Evolutionary conservation across 2,113 vertebrate species (phyloP), one percentile per base, ranked within the genome.

Genomic region (Passer domesticus): DNA sequence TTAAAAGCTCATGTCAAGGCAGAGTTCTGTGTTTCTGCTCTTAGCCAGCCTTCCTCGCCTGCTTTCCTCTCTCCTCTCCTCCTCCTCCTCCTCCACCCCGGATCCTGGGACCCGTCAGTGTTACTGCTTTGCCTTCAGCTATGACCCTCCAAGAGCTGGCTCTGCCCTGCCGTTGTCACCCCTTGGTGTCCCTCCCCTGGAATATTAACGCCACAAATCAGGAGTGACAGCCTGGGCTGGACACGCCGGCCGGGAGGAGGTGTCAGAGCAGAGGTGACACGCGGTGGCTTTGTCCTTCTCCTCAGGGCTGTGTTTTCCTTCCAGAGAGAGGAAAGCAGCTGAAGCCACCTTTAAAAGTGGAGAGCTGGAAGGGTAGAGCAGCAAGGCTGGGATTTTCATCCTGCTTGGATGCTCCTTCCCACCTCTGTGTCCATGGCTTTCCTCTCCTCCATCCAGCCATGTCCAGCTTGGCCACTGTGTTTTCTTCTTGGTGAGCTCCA

Each of bases 201-300:
- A 95, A 95, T 92, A 95, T 78, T 93, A 93, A 95, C 44, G 0
- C 90, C 70, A 87, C 80, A 92, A 92, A 89, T 94, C 93, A 94
- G 43, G 15, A 18, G 49, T 6, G 92, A 90, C 78, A 37, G 82
- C 59, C 9, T 9, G 11, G 24, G 88, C 85, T 53, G 64, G 50
- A 53, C 35, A 11, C 9, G 28, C 27, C 0, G 7, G 39, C 30
- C 1, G 1, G 33, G 46, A 53, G 81, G 50, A 55, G 56, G 73
- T 74, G 76, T 58, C 0, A 3, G 69, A 63, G 66, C 46, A 72
- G 76, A 66, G 82, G 5, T 9, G 53, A 91, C 28, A 4, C 1
- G 1, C 11, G 7, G 21, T 52, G 84, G 74, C 44, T 59, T 60
- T 69, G 67, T 66, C 55, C 74, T 73, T 37, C 66, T 85, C 75